Evolutionary conservation across 2,113 vertebrate species (phyloP), one percentile per base, ranked within the genome.

Genomic region (Sitta europaea): DNA sequence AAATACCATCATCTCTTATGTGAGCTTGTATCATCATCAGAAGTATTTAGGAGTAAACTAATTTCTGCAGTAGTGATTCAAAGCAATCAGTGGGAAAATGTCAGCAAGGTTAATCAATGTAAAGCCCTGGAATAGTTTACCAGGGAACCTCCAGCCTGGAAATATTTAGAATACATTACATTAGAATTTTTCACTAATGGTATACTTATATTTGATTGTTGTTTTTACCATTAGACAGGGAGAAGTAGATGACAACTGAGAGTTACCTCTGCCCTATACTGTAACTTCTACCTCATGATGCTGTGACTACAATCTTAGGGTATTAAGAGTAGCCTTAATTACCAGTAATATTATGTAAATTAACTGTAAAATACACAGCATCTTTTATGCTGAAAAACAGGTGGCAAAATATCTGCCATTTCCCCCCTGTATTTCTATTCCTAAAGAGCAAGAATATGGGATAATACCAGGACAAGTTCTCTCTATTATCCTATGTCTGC

Each of bases 131-230:
- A 90, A 76, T 1, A 73, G 13, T 29, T 92, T 57, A 31, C 19
- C 7, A 48, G 50, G 50, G 86, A 79, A 57, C 8, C 10, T 80
- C 33, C 23, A 70, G n/a, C 19, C 38, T 66, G 35, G 25, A 54
- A 57, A 38, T 29, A 57, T 89, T 70, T 70, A 35, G 12, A 70
- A 47, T 12, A 74, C 3, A 0, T 71, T 70, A 33, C 3, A 4
- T 55, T 63, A 61, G 20, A 47, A 21, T 12, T 81, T 87, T 87
- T 81, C 1, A 0, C 8, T 73, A 45, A 51, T 0, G 0, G 13
- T 76, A 29, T n/a, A 40, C 11, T 19, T 19, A 21, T 29, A 35
- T 4, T 65, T 82, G 18, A 29, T 58, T 55, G 8, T 45, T 43
- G 27, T n/a, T 70, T 67, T 62, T 55, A 58, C 22, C 3, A 13